These are phyloP conservation scores for Drosophila orena DNA, from an alignment of 1,140 invertebrate species.

Conservation along the genomic window DNA sequence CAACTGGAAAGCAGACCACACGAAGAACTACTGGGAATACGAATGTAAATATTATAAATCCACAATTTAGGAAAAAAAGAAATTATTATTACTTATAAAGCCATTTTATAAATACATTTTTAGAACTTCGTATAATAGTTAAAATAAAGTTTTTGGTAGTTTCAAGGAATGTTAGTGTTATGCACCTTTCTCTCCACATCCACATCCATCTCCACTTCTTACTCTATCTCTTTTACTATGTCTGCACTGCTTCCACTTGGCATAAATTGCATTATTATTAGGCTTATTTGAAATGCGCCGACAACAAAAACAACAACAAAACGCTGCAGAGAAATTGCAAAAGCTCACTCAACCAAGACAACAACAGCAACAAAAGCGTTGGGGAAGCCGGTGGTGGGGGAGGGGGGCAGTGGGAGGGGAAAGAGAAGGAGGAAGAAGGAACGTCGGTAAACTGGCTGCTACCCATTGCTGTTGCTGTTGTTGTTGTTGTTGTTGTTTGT, in stretches of 20 bases:
- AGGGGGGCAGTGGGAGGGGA: slow-evolving; percentile 9
- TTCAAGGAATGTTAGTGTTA: no score
- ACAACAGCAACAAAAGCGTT: slow-evolving; percentile 23
- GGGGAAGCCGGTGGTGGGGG: neutral
- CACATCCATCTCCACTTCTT: neutral
- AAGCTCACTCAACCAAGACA: slow-evolving; percentile 45
- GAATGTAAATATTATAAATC: no score
- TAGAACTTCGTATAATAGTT: neutral
- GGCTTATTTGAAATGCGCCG: slow-evolving; percentile 81
- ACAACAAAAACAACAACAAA: slow-evolving; percentile 48
- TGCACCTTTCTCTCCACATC: neutral
- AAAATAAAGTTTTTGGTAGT: neutral
- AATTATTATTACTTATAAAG: no score
- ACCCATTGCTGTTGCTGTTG: slow-evolving; percentile 45
- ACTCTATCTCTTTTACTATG: neutral
- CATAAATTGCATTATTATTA: slow-evolving; percentile 83
- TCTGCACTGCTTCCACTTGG: slow-evolving; percentile 43
- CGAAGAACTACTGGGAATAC: no score
- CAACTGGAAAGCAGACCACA: neutral
- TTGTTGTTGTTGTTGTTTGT: slow-evolving; percentile 27
- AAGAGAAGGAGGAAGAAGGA: slow-evolving; percentile 33
- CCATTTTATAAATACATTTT: no score
- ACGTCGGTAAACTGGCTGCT: slow-evolving; percentile 67
- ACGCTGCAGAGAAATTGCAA: slow-evolving; percentile 76
- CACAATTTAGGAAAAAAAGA: no score